Percentiles rank a stretch among this genome's conserved stretches.
Conservation (phyloP, 1,140 invertebrate species). For the Drosophila prosaltans region DNA sequence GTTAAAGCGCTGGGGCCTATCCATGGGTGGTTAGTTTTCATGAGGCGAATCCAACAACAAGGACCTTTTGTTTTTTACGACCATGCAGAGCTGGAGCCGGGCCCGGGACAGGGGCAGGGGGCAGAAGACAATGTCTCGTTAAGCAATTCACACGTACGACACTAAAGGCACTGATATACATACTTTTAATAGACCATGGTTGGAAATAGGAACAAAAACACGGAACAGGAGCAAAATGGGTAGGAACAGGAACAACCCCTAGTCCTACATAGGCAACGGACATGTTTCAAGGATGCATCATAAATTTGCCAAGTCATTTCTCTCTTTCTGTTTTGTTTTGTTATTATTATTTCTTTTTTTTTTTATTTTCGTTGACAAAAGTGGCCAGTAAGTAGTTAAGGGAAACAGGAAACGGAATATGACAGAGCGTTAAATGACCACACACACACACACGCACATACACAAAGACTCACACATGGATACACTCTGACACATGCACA, state of each 20-base stretch:
- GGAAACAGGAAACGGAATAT: conserved; percentile 53
- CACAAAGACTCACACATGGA: not conserved
- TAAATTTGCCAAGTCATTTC: conserved; percentile 57
- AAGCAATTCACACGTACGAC: conserved; percentile 67
- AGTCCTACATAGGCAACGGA: conserved; percentile 19
- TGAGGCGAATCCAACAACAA: conserved; percentile 21
- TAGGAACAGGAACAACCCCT: conserved; percentile 39
- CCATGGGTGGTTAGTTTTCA: conserved; percentile 74
- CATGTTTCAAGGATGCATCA: conserved; percentile 53
- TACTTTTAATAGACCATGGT: conserved; percentile 35
- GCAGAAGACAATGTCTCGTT: conserved; percentile 44
- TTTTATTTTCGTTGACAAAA: conserved; percentile 61
- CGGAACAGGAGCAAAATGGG: conserved; percentile 7
- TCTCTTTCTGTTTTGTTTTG: conserved; percentile 46
- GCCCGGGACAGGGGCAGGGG: conserved; percentile 1
- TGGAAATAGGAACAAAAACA: conserved; percentile 5
- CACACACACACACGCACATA: conserved; percentile 16
- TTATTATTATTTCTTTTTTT: conserved; percentile 18
- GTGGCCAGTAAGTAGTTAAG: conserved; percentile 54
- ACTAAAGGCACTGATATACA: conserved; percentile 73
- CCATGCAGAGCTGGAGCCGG: conserved; percentile 5
- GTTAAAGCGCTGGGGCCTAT: conserved; percentile 68
- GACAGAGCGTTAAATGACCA: conserved; percentile 57
- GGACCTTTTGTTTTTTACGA: conserved; percentile 75
- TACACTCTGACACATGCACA: conserved; percentile 1